Base-by-base conservation (phyloP, 64 coral and sea anemone species). In the Pocillopora damicornis region DNA sequence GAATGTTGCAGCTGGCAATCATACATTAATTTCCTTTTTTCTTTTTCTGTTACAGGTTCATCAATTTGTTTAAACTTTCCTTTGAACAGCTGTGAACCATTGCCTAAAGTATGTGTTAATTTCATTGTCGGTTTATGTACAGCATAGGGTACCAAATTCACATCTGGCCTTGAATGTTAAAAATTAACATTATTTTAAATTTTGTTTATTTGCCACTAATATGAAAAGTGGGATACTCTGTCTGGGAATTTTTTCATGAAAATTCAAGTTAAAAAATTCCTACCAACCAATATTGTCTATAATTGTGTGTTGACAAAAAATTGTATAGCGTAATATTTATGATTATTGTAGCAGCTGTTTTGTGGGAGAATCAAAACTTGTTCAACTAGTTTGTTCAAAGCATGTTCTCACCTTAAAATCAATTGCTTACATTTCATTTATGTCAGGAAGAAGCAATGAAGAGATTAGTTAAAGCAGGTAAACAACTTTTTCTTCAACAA, bases 41-140 rank as follows among this genome's bases (percentile, higher is more conserved):
- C 57, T 37, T 61, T 4, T 77, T 15, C 9, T 74, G 37, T 35
- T 60, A 30, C 76, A 86, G 80, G 81, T 71, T 60, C 83, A 78
- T 91, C 86, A 36, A 86, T 91, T 13, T 83, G 76, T 72, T 67
- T 91, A 65, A 81, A 91, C 67, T 81, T 91, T 13, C 80, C 89
- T 15, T 75, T 85, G 35, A 91, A 86, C 7, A 66, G 69, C 13
- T 85, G 80, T 58, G 79, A 61, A 42, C 63, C 89, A n/a, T 20
- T 86, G 58, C 60, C 18, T 57, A 73, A 85, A 67, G 89, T 91
- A 91, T 16, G 42, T 57, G 42, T 51, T 4, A 51, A 51, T 81
- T 61, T 80, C 66, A 61, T 17, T 30, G 30, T 51, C 2, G 1
- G 42, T 7, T 73, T 34, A 1, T 2, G 22, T 73, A 25, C 69